A percentile compares a stretch with the other conserved stretches of the same genome.
phyloP scores from a whole-genome alignment of 2,113 vertebrate species.

The Oriolus oriolus region DNA sequence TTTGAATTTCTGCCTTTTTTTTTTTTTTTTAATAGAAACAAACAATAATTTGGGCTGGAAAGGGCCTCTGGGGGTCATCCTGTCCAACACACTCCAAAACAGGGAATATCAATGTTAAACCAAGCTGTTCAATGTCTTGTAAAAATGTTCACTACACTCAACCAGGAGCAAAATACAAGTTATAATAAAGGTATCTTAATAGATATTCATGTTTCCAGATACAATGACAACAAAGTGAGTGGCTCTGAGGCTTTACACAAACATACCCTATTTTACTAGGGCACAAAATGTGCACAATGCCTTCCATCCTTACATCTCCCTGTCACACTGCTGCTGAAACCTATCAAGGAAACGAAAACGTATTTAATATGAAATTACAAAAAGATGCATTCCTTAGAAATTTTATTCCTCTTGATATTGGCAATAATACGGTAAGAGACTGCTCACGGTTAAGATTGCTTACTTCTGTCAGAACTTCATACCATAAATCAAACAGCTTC shows the following conservation, averaged over 20 bases:
- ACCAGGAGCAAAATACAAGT: neutral
- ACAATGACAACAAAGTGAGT: neutral
- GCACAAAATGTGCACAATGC: neutral
- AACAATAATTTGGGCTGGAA: neutral
- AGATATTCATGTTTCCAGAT: neutral
- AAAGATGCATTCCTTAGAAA: neutral
- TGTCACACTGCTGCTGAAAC: neutral
- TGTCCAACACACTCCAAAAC: neutral
- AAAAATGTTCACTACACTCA: neutral
- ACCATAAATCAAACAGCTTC: neutral
- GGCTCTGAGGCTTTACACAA: neutral
- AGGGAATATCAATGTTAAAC: neutral
- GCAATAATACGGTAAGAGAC: neutral
- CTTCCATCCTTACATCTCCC: neutral
- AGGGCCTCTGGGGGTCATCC: neutral
- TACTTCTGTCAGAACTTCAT: neutral
- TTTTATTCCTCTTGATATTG: neutral
- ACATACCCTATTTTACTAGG: neutral
- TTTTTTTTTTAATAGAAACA: neutral
- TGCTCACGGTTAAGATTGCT: neutral
- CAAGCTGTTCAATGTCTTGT: neutral
- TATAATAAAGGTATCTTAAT: neutral
- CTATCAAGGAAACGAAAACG: neutral
- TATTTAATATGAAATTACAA: neutral
- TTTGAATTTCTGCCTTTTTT: neutral